phyloP scores from a whole-genome alignment of 2,888 invertebrate genomes.

The Willowsia nigromaculata region DNA sequence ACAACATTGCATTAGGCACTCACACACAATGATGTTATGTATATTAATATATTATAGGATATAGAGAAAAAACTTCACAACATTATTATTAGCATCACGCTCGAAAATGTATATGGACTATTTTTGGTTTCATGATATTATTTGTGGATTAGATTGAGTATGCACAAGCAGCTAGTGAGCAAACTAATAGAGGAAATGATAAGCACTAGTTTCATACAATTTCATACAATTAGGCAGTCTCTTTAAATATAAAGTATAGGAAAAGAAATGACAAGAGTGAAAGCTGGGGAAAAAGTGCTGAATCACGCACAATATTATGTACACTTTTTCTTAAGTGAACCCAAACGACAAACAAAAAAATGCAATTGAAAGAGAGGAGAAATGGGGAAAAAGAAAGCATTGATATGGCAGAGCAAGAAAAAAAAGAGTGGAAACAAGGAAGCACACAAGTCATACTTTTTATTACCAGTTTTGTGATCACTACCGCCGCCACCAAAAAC shows the following conservation, averaged over 20 bases:
- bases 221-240: conserved; percentile 47
- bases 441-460: conserved; percentile 44
- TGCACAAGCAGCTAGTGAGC: not conserved
- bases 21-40: not conserved
- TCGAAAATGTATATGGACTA: not conserved
- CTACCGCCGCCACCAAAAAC: not conserved
- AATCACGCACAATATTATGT: conserved; percentile 35
- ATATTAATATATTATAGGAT: not conserved
- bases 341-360: not conserved
- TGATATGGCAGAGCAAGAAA: not conserved
- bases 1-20: not conserved
- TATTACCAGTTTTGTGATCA: conserved; percentile 24
- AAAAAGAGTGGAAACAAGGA: not conserved
- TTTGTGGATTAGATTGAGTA: not conserved
- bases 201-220: conserved; percentile 46
- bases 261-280: not conserved
- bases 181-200: conserved; percentile 48
- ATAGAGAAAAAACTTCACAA: not conserved
- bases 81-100: not conserved
- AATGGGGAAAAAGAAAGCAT: not conserved
- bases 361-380: not conserved
- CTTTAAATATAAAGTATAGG: conserved; percentile 41
- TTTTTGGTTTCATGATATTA: not conserved
- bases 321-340: not conserved
- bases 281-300: conserved; percentile 34